Base-by-base conservation (phyloP, 2,113 vertebrate genomes). In the Caranx melampygus region DNA sequence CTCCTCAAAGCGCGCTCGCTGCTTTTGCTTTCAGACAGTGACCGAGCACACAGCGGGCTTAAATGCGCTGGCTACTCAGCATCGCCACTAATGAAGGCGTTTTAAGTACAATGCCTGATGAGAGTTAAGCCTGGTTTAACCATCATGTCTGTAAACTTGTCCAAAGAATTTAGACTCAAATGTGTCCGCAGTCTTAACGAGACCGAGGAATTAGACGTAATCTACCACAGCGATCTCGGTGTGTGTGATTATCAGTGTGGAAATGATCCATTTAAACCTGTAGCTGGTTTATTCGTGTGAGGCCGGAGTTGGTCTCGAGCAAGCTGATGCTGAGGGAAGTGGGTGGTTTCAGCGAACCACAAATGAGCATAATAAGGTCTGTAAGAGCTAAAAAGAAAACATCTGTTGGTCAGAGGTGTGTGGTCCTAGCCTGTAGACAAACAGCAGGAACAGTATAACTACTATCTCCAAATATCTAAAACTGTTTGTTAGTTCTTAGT, bases 171-270 rank as follows among this genome's bases (percentile, higher is more conserved):
- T 69, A 76, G 16, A 60, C 57, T 77, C 35, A 83, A 88, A 76
- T 9, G 61, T 40, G 49, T 59, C n/a, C 6, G 11, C 45, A 16
- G 37, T 18, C 61, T 67, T 84, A 72, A 91, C 72, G 10, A 78
- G 66, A 61, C 74, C 72, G 9, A 70, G 66, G 67, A 80, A 87
- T 82, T 62, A 51, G 65, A 79, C 37, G 35, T 71, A 81, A 85
- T 88, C 79, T 73, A 21, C 45, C 65, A 5, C 78, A 79, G 79
- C 6, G 21, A 88, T 87, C 65, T 72, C 7, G 63, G 61, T 69
- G 75, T 85, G 75, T 85, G 78, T 84, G 76, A 90, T 86, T 73
- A 84, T 81, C 76, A 71, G 69, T 6, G 79, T 89, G 88, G 86
- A 91, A 89, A 82, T 70, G 9, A 81, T 88, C 69, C 59, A 77